phyloP scores from a whole-genome alignment of 2,113 vertebrate species.

The Sinocyclocheilus maitianheensis region DNA sequence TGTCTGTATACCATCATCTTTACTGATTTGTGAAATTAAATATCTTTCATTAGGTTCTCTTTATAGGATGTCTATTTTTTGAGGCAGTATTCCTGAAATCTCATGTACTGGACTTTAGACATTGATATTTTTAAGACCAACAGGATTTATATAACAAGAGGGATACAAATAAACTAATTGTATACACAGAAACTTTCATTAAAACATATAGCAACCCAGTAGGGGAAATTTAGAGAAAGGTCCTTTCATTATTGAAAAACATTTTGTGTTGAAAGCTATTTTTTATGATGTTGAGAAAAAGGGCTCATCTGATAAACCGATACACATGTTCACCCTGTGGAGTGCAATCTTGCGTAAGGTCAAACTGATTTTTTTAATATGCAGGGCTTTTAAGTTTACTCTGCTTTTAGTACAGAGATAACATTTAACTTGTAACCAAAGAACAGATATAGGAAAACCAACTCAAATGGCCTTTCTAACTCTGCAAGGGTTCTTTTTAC shows the following conservation, averaged over 20 bases:
- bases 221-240: not conserved
- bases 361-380: not conserved
- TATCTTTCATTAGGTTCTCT: not conserved
- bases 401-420: not conserved
- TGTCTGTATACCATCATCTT: not conserved
- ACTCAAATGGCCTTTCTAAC: not conserved
- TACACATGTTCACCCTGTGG: not conserved
- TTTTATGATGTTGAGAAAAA: not conserved
- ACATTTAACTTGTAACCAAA: not conserved
- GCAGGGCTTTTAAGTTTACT: not conserved
- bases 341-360: not conserved
- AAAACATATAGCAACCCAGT: too few species aligned
- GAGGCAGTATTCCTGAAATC: not conserved
- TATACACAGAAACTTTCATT: too few species aligned
- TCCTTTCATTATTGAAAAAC: not conserved
- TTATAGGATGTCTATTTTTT: not conserved
- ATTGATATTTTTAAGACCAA: not conserved
- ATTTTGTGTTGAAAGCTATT: not conserved
- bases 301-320: not conserved
- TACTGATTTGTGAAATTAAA: not conserved
- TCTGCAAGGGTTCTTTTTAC: slow-evolving; percentile 5
- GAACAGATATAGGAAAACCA: not conserved
- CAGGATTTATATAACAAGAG: not conserved
- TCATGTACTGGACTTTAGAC: not conserved
- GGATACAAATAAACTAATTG: too few species aligned